These are phyloP conservation scores for Mesocricetus auratus DNA, from an alignment of 2,113 vertebrate species.

Conservation along the genomic window DNA sequence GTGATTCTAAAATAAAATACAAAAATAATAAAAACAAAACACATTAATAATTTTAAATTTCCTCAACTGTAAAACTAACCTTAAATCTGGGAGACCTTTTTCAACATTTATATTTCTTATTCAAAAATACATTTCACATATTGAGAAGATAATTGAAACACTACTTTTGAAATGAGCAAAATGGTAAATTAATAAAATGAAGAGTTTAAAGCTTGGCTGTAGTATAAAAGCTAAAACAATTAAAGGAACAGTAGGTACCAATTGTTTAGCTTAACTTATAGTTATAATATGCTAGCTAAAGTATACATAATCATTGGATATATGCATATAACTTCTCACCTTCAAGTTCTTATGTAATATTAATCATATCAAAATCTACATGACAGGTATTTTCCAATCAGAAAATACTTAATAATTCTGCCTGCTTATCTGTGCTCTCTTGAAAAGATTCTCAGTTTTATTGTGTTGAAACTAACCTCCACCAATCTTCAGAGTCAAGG, in stretches of 20 bases:
- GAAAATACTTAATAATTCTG: background rate
- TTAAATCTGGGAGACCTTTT: background rate
- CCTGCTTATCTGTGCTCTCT: background rate
- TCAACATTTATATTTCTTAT: background rate
- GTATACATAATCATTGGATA: background rate
- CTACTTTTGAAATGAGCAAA: background rate
- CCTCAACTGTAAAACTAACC: conserved; percentile 32
- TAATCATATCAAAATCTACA: background rate
- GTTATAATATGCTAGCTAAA: background rate
- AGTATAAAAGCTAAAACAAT: background rate
- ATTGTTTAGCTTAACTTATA: background rate
- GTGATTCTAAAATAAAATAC: background rate
- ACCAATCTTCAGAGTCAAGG: background rate
- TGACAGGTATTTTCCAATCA: background rate
- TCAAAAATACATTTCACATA: background rate
- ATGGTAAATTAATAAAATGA: background rate
- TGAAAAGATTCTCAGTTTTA: background rate
- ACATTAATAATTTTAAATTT: conserved; percentile 28
- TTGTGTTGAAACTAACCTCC: background rate
- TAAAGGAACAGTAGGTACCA: background rate
- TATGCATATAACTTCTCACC: background rate
- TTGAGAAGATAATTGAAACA: background rate
- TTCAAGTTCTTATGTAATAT: background rate
- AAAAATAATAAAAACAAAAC: background rate
- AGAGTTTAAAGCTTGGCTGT: background rate